Conservation (phyloP, 2,888 invertebrate genomes). For the Calameuta idolon region DNA sequence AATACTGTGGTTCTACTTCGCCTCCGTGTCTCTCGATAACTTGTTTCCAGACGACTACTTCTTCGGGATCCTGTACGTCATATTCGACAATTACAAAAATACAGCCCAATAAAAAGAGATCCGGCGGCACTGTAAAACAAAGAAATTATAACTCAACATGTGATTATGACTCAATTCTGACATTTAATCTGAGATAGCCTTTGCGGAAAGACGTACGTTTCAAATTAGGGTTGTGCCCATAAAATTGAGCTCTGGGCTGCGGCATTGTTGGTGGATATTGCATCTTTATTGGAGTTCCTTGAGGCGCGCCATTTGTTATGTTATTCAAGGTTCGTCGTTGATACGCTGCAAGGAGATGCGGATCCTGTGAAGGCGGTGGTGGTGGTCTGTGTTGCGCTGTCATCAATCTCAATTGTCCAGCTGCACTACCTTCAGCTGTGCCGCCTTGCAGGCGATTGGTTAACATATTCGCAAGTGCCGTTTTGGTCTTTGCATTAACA, state of each 20-base stretch:
- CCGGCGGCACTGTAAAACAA: conserved; percentile 75
- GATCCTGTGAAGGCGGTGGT: conserved; percentile 68
- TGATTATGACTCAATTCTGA: not conserved
- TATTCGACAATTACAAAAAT: conserved; percentile 92
- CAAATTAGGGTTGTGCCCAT: conserved; percentile 92
- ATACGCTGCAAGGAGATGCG: conserved; percentile 61
- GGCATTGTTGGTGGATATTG: conserved; percentile 60
- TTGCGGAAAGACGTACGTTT: conserved; percentile 70
- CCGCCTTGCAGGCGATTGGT: conserved; percentile 80
- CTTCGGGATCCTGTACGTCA: conserved; percentile 75
- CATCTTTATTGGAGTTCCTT: conserved; percentile 59
- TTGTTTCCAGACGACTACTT: conserved; percentile 76
- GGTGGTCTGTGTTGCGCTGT: conserved; percentile 82
- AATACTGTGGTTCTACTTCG: conserved; percentile 87
- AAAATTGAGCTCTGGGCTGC: conserved; percentile 81
- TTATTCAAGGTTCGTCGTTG: conserved; percentile 69
- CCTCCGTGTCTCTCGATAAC: conserved; percentile 86
- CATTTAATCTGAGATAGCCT: not conserved
- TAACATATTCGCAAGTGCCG: conserved; percentile 94
- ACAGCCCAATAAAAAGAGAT: conserved; percentile 91
- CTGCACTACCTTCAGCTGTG: conserved; percentile 67
- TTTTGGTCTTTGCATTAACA: conserved; percentile 92
- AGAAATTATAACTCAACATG: not conserved
- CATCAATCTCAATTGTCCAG: conserved; percentile 77
- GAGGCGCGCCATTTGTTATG: conserved; percentile 69